A percentile compares a stretch with the other conserved stretches of the same genome.
These are phyloP conservation scores for Columbina picui DNA, from an alignment of 2,113 vertebrate species.

Conservation along the genomic window DNA sequence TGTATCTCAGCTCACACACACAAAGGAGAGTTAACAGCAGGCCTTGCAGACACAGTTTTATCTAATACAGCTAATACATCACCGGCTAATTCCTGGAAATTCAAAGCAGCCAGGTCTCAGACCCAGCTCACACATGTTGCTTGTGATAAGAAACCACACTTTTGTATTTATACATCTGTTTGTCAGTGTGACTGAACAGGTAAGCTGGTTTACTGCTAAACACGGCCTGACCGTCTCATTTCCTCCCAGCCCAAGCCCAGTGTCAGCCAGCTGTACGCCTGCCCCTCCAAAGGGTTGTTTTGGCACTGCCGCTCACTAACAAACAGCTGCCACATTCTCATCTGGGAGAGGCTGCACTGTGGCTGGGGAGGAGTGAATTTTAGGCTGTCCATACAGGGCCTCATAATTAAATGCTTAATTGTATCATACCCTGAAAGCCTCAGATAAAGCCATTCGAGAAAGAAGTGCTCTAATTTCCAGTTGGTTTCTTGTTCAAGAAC, in stretches of 20 bases:
- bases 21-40: not conserved
- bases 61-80: conserved; percentile 29
- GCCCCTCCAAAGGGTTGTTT: not conserved
- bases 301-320: not conserved
- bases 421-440: not conserved
- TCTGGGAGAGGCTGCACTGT: not conserved
- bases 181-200: not conserved
- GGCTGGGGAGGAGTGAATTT: not conserved
- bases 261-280: not conserved
- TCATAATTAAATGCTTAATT: conserved; percentile 19
- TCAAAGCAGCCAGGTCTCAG: not conserved
- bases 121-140: not conserved
- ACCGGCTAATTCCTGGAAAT: conserved; percentile 46
- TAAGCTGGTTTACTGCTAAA: conserved; percentile 7
- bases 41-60: conserved; percentile 1
- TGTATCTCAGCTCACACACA: not conserved
- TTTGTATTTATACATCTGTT: conserved; percentile 3
- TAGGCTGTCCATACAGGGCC: not conserved
- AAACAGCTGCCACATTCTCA: not conserved
- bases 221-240: fast-evolving
- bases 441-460: conserved; percentile 2
- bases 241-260: not conserved
- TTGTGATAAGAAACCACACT: conserved; percentile 26
- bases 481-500: not conserved
- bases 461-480: not conserved